Percentiles rank a stretch among this genome's conserved stretches.
Evolutionary conservation across 2,797 vertebrate species (phyloP).

Genomic region (Crocodylus rhombifer): DNA sequence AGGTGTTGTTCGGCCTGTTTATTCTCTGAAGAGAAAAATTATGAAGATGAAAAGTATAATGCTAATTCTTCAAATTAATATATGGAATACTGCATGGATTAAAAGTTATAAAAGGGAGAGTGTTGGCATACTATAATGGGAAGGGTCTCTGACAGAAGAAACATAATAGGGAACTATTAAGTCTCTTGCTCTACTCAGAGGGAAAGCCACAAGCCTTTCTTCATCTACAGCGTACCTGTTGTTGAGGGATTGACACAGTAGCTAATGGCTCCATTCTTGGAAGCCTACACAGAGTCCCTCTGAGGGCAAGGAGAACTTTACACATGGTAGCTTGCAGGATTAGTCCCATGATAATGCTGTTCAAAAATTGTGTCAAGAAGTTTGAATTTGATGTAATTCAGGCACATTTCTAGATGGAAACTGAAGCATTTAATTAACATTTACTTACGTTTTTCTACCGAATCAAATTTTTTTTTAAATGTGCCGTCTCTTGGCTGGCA

Average conservation of each 20-base stretch:
- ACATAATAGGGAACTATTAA: slow-evolving; percentile 28
- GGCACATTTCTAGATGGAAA: neutral
- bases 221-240: neutral
- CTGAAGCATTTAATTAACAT: neutral
- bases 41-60: slow-evolving; percentile 49
- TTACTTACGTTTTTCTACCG: neutral
- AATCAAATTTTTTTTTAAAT: neutral
- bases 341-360: neutral
- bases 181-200: neutral
- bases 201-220: neutral
- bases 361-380: neutral
- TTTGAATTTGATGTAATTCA: neutral
- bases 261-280: neutral
- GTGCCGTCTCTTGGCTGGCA: neutral
- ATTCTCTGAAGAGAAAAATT: slow-evolving; percentile 43
- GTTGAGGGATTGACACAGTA: neutral
- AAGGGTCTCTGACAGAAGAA: neutral
- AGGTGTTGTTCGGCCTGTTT: slow-evolving; percentile 60
- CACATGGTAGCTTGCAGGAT: fast-evolving
- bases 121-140: neutral
- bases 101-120: slow-evolving; percentile 12
- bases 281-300: neutral
- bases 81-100: slow-evolving; percentile 23
- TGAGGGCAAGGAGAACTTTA: neutral
- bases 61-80: slow-evolving; percentile 46